phyloP scores from a whole-genome alignment of 35 echinoderm and acorn worm genomes.

The Lytechinus variegatus region DNA sequence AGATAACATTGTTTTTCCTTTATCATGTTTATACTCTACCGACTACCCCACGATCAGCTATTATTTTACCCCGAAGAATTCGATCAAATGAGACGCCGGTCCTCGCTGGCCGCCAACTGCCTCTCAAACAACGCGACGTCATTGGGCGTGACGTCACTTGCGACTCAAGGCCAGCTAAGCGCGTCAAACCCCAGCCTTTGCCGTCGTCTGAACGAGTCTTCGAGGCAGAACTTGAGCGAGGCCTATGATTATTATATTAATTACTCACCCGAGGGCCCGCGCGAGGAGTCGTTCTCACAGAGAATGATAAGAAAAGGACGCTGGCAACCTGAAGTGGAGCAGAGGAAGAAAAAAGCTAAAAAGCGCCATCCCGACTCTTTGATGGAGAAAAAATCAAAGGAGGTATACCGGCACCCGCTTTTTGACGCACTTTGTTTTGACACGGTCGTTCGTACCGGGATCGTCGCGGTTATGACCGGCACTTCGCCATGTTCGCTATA shows the following conservation, averaged over 20 bases:
- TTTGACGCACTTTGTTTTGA: neutral
- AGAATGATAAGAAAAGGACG: neutral
- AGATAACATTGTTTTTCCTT: neutral
- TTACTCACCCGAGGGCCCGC: neutral
- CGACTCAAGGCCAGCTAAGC: neutral
- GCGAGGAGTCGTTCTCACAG: neutral
- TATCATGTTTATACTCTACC: neutral
- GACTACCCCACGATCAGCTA: neutral
- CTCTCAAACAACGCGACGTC: neutral
- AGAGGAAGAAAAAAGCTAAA: neutral
- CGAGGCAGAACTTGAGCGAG: neutral
- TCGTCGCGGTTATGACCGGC: neutral
- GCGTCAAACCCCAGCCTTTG: neutral
- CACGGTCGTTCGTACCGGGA: neutral
- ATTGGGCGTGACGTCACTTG: neutral
- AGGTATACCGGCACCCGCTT: neutral
- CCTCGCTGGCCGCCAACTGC: neutral
- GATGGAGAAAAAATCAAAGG: neutral
- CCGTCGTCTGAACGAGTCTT: neutral
- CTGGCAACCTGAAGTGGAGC: neutral
- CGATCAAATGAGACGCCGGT: slow-evolving; percentile 35
- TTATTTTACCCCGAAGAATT: neutral
- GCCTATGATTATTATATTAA: slow-evolving; percentile 45
- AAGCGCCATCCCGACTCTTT: neutral
- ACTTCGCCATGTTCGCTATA: no score